Percentiles rank a stretch among this genome's conserved stretches.
phyloP scores from a whole-genome alignment of 2,888 invertebrate species.

The Iselma pallidipennis region DNA sequence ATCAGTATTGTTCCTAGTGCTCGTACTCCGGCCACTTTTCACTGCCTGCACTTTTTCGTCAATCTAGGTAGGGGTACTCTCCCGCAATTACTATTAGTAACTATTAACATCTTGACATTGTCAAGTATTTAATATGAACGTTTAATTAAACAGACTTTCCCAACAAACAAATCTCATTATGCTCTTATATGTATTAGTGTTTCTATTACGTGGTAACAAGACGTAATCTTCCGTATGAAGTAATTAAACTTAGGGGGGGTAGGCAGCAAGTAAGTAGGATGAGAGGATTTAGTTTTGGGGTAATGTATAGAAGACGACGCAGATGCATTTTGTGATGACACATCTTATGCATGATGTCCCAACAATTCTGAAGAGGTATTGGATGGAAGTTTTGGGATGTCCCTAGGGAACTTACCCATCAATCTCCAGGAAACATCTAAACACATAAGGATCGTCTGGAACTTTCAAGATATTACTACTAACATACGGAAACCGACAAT shows the following conservation, averaged over 20 bases:
- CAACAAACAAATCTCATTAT: constrained; percentile 21
- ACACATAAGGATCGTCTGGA: background rate
- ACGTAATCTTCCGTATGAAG: constrained; percentile 21
- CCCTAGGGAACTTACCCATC: background rate
- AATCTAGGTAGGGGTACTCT: background rate
- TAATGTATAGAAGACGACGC: background rate
- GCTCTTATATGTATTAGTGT: constrained; percentile 21
- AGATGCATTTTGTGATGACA: background rate
- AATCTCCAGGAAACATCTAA: background rate
- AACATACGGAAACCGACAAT: background rate
- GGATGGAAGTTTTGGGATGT: background rate
- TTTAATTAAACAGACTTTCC: constrained; percentile 20
- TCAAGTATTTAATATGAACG: constrained; percentile 7
- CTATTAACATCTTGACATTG: background rate
- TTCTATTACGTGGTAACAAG: constrained; percentile 20
- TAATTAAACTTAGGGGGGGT: constrained; percentile 18
- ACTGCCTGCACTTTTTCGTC: background rate
- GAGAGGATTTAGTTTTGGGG: background rate
- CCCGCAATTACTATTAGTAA: background rate
- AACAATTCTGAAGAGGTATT: background rate
- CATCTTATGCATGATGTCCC: background rate
- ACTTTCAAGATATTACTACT: background rate
- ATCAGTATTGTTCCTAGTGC: too few relatives aligned
- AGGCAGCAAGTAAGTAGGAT: background rate
- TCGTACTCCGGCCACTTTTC: background rate